Evolutionary conservation across 2,113 vertebrate genomes (phyloP), one percentile per base, ranked within the genome.

Genomic region (Chelonoidis abingdonii): DNA sequence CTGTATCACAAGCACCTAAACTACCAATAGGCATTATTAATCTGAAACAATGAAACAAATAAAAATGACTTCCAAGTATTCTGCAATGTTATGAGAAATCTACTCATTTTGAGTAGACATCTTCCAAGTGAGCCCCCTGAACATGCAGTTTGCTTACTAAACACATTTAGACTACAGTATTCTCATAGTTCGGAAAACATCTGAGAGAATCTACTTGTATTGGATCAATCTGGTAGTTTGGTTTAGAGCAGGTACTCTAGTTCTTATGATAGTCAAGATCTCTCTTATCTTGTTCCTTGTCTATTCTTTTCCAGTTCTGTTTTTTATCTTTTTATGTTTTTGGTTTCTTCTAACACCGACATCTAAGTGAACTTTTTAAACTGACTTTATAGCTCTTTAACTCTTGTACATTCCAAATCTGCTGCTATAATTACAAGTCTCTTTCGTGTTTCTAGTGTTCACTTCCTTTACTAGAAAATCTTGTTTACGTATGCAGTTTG

Each of bases 291-390:
- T 93, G 5, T 44, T 84, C 54, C 86, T 69, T 59, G 83, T 10
- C 52, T 86, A 62, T 22, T 83, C 10, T 11, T 96, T 89, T 50
- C 21, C 79, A 50, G 13, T 24, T 41, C 52, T 49, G 14, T 44
- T 92, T 22, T 84, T 86, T 56, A 92, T 86, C 80, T 83, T 9
- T 50, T 96, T 57, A 69, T 1, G 12, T n/a, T 44, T 89, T 78
- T 83, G 19, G 12, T 65, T 84, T 81, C 27, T 76, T 89, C 82
- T 57, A 91, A 47, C 17, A 91, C 3, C 54, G 17, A 54, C 49
- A 93, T 72, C 81, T 90, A 80, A 24, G 14, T 14, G 16, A 44
- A 95, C 14, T 81, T 89, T 91, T 86, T 41, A 87, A 93, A 87
- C 47, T 47, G 2, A 86, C 7, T 80, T 82, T 57, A 54, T 35